These are phyloP conservation scores for Tinea pellionella DNA, from an alignment of 2,888 invertebrate species.

Conservation along the genomic window DNA sequence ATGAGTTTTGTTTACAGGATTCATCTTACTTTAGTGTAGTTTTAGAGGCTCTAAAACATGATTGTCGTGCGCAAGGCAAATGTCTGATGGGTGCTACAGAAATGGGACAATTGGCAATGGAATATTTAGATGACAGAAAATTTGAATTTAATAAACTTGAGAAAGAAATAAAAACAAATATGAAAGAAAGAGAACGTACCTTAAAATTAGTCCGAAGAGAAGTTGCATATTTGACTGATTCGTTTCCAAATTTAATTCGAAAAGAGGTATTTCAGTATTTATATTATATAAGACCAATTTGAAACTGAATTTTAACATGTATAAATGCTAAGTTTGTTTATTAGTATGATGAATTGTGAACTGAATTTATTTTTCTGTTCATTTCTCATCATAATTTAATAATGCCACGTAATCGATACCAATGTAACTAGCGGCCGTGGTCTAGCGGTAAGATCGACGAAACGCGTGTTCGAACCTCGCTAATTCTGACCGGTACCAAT, in stretches of 20 bases:
- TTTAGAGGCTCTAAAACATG: constrained; percentile 65
- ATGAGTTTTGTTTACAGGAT: constrained; percentile 50
- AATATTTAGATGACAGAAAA: constrained; percentile 73
- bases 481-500: too few species aligned
- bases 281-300: not conserved
- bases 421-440: too few species aligned
- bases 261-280: constrained; percentile 40
- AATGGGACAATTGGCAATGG: constrained; percentile 75
- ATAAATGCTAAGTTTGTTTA: too few species aligned
- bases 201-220: constrained; percentile 62
- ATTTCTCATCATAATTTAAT: too few species aligned
- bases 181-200: constrained; percentile 70
- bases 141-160: constrained; percentile 71
- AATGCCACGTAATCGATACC: too few species aligned
- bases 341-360: too few species aligned
- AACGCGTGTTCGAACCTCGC: too few species aligned
- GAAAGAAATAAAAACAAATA: constrained; percentile 70
- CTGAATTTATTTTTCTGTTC: too few species aligned
- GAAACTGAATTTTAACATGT: too few species aligned
- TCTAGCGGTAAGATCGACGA: too few species aligned
- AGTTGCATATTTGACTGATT: constrained; percentile 50
- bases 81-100: constrained; percentile 73
- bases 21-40: constrained; percentile 74
- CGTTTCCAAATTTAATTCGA: constrained; percentile 53
- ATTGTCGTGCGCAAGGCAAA: constrained; percentile 71